Evolutionary conservation across 2,888 invertebrate genomes (phyloP).

Genomic region (Notodonta dromedarius): DNA sequence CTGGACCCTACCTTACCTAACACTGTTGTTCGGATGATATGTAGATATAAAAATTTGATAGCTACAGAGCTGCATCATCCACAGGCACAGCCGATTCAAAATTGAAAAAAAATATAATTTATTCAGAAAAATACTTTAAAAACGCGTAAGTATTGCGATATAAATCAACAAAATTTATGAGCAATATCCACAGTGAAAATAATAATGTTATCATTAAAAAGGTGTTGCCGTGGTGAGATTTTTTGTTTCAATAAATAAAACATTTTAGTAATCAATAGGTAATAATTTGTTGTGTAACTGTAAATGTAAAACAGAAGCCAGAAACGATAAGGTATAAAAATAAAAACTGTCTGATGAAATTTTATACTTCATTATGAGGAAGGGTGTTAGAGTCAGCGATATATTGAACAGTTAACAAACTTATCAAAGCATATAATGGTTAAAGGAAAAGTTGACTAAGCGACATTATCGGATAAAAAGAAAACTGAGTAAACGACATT

Average conservation of each 20-base stretch:
- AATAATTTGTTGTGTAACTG: slow-evolving; percentile 33
- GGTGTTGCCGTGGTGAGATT: slow-evolving; percentile 12
- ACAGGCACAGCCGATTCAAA: no score
- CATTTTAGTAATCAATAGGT: slow-evolving; percentile 26
- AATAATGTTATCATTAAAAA: neutral
- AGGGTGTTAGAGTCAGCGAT: slow-evolving; percentile 17
- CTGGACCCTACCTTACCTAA: no score
- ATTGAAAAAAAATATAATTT: no score
- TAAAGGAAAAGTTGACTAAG: no score
- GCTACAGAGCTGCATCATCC: no score
- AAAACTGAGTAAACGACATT: no score
- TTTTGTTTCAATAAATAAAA: slow-evolving; percentile 25
- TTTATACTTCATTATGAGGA: slow-evolving; percentile 16
- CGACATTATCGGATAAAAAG: no score
- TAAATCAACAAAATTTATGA: slow-evolving; percentile 5
- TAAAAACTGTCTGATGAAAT: slow-evolving; percentile 32
- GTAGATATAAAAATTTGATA: no score
- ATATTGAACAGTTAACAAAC: neutral
- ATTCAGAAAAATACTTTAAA: no score
- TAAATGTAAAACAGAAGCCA: slow-evolving; percentile 44
- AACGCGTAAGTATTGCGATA: neutral
- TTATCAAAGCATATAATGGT: no score
- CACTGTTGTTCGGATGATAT: no score
- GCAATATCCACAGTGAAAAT: neutral
- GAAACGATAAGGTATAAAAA: slow-evolving; percentile 35